Evolutionary conservation across 2,888 invertebrate species (phyloP).

Genomic region (Polyommatus iphigenia): DNA sequence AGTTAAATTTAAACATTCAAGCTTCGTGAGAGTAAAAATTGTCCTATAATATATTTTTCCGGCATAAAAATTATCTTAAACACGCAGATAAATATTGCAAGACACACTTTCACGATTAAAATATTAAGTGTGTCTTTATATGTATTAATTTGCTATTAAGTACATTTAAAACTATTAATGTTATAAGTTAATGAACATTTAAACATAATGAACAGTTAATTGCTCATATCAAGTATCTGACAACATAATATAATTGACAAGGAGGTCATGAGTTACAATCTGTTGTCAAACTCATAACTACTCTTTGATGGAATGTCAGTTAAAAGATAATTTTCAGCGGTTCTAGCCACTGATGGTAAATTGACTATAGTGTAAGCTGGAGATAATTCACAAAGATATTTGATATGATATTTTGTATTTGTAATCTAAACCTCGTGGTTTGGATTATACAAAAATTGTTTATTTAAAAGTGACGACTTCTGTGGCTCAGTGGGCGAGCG

Average conservation of each 20-base stretch:
- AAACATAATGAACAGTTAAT: background rate
- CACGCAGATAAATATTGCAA: too few relatives aligned
- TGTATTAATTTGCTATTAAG: background rate
- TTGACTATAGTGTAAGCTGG: background rate
- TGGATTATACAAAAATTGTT: too few relatives aligned
- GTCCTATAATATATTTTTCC: too few relatives aligned
- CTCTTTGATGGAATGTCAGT: conserved; percentile 1
- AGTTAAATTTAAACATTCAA: too few relatives aligned
- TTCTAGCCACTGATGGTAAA: background rate
- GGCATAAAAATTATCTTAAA: too few relatives aligned
- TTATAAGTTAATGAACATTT: background rate
- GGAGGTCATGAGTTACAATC: background rate
- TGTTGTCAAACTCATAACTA: conserved; percentile 10
- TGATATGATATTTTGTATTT: too few relatives aligned
- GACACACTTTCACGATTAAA: too few relatives aligned
- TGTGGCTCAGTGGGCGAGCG: too few relatives aligned
- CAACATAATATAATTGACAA: conserved; percentile 2
- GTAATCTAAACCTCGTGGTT: too few relatives aligned
- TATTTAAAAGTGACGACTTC: too few relatives aligned
- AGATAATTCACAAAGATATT: background rate
- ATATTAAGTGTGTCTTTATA: too few relatives aligned
- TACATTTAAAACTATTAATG: background rate
- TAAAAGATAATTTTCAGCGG: background rate
- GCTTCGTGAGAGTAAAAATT: too few relatives aligned
- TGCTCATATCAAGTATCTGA: conserved; percentile 6